Percentiles rank a stretch among this genome's conserved stretches.
Evolutionary conservation across 2,797 vertebrate genomes (phyloP).

Genomic region (Chromis chromis): DNA sequence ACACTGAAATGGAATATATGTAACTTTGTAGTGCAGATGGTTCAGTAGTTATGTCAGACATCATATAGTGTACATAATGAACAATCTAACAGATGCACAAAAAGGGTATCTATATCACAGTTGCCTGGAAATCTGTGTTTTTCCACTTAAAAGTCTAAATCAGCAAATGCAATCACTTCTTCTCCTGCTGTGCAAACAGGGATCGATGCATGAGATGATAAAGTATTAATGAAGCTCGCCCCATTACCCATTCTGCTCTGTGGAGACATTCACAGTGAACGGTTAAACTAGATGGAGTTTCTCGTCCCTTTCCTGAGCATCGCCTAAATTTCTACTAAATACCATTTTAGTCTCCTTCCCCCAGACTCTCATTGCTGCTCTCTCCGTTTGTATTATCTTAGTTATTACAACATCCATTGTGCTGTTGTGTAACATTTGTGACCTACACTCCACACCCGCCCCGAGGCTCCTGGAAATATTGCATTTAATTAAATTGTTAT

Average conservation of each 20-base stretch:
- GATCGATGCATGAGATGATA: conserved; percentile 44
- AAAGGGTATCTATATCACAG: neutral
- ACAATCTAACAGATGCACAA: neutral
- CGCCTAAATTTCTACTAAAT: conserved; percentile 33
- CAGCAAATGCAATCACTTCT: conserved; percentile 20
- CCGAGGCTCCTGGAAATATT: conserved; percentile 45
- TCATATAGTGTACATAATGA: no score
- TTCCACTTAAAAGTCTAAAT: conserved; percentile 7
- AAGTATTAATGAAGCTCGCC: conserved; percentile 54
- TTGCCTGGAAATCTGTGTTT: conserved; percentile 8
- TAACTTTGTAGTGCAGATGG: neutral
- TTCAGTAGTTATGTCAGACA: neutral
- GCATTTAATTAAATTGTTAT: conserved; percentile 60
- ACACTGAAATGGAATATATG: neutral
- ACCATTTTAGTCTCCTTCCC: neutral
- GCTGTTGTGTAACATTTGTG: conserved; percentile 37
- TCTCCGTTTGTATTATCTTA: conserved; percentile 14
- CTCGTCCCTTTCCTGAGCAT: conserved; percentile 3
- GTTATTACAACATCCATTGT: conserved; percentile 20
- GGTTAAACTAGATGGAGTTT: conserved; percentile 21
- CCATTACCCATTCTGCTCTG: conserved; percentile 33
- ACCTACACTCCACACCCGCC: conserved; percentile 15
- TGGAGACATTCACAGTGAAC: conserved; percentile 8
- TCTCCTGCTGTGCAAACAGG: conserved; percentile 34
- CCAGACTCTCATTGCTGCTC: conserved; percentile 4